Base-by-base conservation (phyloP, 2,797 vertebrate species). In the Typhlichthys subterraneus region DNA sequence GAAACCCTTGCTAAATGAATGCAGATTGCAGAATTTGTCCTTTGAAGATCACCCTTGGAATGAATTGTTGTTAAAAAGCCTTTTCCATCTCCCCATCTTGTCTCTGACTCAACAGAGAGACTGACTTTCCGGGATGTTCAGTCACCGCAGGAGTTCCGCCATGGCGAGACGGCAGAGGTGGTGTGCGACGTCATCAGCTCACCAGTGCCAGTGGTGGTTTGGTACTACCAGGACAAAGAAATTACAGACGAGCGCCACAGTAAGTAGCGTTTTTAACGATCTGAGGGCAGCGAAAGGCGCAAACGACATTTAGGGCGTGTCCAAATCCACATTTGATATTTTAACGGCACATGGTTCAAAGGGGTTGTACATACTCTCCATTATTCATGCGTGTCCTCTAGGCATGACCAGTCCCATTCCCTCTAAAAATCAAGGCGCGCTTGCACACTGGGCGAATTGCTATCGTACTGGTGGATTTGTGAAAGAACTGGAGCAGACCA, bases 121-220 rank as follows among this genome's bases (percentile, higher is more conserved):
- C 93, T 99, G 79, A 97, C 95, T 17, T 99, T 99, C 86, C 92
- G 75, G 73, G 95, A 97, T 17, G 91, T 98, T 64, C 69, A 87
- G 5, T 97, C 97, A 3, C 96, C 96, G 8, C 98, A 99, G 81
- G 98, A 99, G 87, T 99, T 99, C 85, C 94, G 94, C 49, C 93
- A 96, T 67, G 96, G 95, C 0, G 96, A 97, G 63, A 94, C 94
- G 62, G 97, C 96, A 0, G 96, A 98, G 86, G 96, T 99, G 70
- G 89, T 97, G 47, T 99, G 98, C 67, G 93, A 88, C 52, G 96
- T 99, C 73, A 97, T 93, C 54, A 99, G 97, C 61, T 99, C 97
- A 0, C 97, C 98, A 0, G 96, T 97, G 12, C 98, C 98, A 0
- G 59, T 92, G 53, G 94, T 99, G 83, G 95, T 96, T 83, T 99